Conservation (phyloP, 2,113 vertebrate genomes). For the Nyctereutes procyonoides region DNA sequence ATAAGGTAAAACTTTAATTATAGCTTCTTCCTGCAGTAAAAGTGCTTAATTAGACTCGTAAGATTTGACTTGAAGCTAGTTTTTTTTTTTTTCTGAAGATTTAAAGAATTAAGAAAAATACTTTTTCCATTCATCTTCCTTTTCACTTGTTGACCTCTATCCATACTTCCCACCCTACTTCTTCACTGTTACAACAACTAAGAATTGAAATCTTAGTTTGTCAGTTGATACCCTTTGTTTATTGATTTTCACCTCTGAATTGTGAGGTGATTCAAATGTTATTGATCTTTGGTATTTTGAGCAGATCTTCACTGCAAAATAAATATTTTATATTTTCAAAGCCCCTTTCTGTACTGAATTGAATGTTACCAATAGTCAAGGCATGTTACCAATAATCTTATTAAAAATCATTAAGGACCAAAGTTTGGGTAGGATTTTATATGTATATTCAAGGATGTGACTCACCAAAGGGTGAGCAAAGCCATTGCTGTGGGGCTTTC, state of each 20-base stretch:
- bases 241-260: slow-evolving; percentile 6
- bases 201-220: neutral
- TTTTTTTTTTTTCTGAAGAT: slow-evolving; percentile 47
- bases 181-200: neutral
- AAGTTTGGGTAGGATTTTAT: neutral
- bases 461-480: neutral
- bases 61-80: slow-evolving; percentile 73
- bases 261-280: slow-evolving; percentile 48
- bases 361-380: neutral
- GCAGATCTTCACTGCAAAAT: neutral
- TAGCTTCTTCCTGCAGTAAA: slow-evolving; percentile 67
- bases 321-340: slow-evolving; percentile 17
- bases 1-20: slow-evolving; percentile 80
- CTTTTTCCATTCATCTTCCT: slow-evolving; percentile 46
- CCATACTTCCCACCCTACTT: neutral
- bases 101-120: slow-evolving; percentile 61
- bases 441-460: neutral
- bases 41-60: slow-evolving; percentile 76
- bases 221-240: neutral
- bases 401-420: neutral
- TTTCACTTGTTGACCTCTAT: slow-evolving; percentile 13
- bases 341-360: neutral
- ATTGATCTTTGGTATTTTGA: slow-evolving; percentile 32
- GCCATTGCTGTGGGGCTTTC: neutral
- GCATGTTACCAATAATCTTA: neutral